Evolutionary conservation across 30 jellyfish, hydroid and myxozoan genomes (phyloP).

Genomic region (Aurelia aurita complex sp. Pacific): DNA sequence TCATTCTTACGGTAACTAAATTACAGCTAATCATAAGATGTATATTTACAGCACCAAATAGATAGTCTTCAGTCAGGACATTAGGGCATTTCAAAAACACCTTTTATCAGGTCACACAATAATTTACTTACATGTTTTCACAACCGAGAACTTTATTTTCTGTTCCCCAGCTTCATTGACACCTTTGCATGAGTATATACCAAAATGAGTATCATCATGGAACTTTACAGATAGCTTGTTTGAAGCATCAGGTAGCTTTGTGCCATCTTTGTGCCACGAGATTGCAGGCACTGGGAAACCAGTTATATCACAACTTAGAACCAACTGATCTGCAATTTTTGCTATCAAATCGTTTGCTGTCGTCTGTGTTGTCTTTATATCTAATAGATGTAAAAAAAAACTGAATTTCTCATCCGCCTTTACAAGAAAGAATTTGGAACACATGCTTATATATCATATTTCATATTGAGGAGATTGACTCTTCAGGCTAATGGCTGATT

Average conservation of each 20-base stretch:
- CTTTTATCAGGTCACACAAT: no score
- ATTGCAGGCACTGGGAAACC: constrained; percentile 36
- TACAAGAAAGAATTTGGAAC: no score
- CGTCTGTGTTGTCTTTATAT: not conserved
- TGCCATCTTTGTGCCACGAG: constrained; percentile 39
- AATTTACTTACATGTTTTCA: constrained; percentile 23
- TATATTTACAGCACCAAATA: no score
- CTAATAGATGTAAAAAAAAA: not conserved
- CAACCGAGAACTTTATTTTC: constrained; percentile 2
- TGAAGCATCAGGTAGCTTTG: not conserved
- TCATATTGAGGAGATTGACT: no score
- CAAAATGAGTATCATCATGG: constrained; percentile 25
- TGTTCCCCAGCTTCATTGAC: constrained; percentile 43
- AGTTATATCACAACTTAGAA: constrained; percentile 10
- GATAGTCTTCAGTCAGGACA: no score
- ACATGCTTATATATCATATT: no score
- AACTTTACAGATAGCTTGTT: not conserved
- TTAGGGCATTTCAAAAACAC: no score
- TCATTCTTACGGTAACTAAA: no score
- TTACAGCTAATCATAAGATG: no score
- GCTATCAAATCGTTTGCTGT: not conserved
- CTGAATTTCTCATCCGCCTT: no score
- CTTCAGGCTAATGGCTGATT: no score
- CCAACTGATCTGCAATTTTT: not conserved
- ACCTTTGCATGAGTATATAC: constrained; percentile 44